Evolutionary conservation across 2,888 invertebrate species (phyloP).

Genomic region (Limenitis camilla): DNA sequence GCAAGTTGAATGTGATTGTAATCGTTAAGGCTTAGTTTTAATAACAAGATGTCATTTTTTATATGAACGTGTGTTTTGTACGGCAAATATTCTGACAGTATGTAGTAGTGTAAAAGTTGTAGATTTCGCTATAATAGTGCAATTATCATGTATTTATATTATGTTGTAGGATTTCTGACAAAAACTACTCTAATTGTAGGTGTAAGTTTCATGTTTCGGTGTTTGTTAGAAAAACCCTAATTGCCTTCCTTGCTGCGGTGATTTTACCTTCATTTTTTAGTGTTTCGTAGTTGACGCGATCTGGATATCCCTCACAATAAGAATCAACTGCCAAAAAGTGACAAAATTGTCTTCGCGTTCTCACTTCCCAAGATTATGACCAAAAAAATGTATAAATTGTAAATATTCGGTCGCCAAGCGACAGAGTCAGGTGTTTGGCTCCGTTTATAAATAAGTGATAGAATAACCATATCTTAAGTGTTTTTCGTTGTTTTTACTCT

Average conservation of each 20-base stretch:
- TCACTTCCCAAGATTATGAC: slow-evolving; percentile 61
- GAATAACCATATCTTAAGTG: slow-evolving; percentile 67
- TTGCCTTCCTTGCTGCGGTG: neutral
- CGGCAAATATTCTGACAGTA: neutral
- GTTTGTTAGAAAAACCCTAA: neutral
- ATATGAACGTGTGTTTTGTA: neutral
- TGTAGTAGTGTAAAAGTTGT: slow-evolving; percentile 1
- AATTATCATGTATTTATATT: neutral
- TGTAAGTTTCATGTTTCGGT: neutral
- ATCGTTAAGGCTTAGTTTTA: slow-evolving; percentile 7
- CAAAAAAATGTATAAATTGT: slow-evolving; percentile 51
- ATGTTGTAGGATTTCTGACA: neutral
- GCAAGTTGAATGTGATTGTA: slow-evolving; percentile 18
- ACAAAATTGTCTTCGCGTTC: slow-evolving; percentile 36
- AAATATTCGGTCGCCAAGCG: slow-evolving; percentile 30
- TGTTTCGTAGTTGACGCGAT: neutral
- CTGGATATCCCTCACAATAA: slow-evolving; percentile 14
- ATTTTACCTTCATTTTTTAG: neutral
- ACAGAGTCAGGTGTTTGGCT: slow-evolving; percentile 26
- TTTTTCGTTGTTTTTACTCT: slow-evolving; percentile 42
- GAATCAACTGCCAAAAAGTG: slow-evolving; percentile 22
- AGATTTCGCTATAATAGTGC: slow-evolving; percentile 1
- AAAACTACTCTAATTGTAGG: no score
- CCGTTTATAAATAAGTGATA: slow-evolving; percentile 62
- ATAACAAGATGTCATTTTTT: slow-evolving; percentile 1